Evolutionary conservation across 2,113 vertebrate genomes (phyloP).

Genomic region (Nicator chloris): DNA sequence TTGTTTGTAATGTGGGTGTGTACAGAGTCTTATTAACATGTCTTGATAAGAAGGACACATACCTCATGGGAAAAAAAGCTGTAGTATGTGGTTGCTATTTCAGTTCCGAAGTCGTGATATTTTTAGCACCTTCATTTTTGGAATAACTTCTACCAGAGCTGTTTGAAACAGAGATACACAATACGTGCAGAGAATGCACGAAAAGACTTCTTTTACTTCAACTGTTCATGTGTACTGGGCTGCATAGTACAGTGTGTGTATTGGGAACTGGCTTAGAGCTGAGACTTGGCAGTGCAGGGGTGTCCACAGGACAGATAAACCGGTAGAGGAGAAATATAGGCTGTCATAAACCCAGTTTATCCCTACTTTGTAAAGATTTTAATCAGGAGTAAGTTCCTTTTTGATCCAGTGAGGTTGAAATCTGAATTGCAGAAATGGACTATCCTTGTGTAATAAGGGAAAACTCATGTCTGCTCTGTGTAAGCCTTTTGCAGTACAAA

Average conservation of each 20-base stretch:
- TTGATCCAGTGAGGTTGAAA: background rate
- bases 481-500: background rate
- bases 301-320: constrained; percentile 2
- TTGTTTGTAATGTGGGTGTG: background rate
- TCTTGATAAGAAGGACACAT: background rate
- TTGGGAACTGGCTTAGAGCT: constrained; percentile 30
- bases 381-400: background rate
- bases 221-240: background rate
- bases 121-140: constrained; percentile 53
- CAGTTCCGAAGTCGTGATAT: background rate
- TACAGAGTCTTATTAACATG: background rate
- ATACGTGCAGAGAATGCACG: constrained; percentile 34
- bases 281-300: background rate
- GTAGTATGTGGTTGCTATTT: background rate
- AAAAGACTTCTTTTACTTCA: constrained; percentile 14
- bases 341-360: background rate
- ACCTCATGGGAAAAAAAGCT: background rate
- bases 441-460: background rate
- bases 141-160: constrained; percentile 2
- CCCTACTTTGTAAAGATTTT: background rate
- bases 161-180: background rate
- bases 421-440: background rate
- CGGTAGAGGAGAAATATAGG: background rate
- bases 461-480: background rate
- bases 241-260: background rate